A percentile compares a stretch with the other conserved stretches of the same genome.
These are phyloP conservation scores for Lasioglossum oenotherae DNA, from an alignment of 2,888 invertebrate species.

Conservation along the genomic window DNA sequence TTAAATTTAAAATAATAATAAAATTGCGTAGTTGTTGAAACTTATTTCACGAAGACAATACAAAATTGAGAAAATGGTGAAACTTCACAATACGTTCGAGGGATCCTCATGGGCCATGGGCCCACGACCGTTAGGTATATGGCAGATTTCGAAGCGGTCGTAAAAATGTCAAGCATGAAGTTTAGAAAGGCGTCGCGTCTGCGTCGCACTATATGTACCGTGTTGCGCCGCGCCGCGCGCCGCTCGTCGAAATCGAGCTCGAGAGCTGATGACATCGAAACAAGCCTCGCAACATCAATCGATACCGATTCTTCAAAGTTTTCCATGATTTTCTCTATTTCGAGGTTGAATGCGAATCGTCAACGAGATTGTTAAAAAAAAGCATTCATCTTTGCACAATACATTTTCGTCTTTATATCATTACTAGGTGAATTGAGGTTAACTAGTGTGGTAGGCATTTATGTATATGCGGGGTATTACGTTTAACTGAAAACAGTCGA, in stretches of 20 bases:
- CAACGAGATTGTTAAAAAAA: not conserved
- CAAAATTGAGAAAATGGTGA: not conserved
- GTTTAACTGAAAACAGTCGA: not conserved
- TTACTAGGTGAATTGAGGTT: not conserved
- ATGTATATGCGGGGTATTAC: not conserved
- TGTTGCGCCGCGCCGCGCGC: not conserved
- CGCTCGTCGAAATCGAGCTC: not conserved
- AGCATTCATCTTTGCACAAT: not conserved
- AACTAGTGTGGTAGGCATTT: not conserved
- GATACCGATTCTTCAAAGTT: not conserved
- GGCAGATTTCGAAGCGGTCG: slow-evolving; percentile 2
- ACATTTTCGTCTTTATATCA: not conserved
- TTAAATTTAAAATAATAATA: not conserved
- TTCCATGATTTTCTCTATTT: not conserved
- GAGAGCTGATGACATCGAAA: not conserved
- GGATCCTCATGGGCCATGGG: not conserved
- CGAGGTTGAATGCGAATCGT: not conserved
- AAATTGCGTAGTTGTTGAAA: not conserved
- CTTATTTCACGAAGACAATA: not conserved
- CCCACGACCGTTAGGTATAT: not conserved
- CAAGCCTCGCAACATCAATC: not conserved
- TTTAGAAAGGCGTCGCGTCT: slow-evolving; percentile 1
- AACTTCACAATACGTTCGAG: not conserved
- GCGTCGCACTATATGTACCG: not conserved
- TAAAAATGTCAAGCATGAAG: slow-evolving; percentile 8